Conservation (phyloP, 2,113 vertebrate species). For the Ctenomys sociabilis region DNA sequence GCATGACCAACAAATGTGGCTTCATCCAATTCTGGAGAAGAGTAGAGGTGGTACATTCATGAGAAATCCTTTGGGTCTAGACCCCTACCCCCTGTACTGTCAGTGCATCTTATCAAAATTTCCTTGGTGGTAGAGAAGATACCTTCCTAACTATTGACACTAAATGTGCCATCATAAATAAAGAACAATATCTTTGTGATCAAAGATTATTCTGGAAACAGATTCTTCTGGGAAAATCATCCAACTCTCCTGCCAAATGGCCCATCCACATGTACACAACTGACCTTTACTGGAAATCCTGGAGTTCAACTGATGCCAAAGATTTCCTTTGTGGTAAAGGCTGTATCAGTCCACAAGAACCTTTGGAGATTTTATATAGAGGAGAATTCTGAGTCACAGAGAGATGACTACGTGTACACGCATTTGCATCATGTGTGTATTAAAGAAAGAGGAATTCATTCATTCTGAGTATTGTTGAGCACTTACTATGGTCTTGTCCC, state of each 20-base stretch:
- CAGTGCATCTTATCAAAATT: neutral
- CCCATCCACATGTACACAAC: neutral
- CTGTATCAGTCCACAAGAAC: neutral
- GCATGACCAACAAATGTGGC: neutral
- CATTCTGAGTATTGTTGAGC: constrained; percentile 7
- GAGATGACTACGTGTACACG: neutral
- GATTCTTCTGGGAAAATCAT: neutral
- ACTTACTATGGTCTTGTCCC: neutral
- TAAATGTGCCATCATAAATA: neutral
- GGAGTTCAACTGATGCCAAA: neutral
- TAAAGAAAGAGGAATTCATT: neutral
- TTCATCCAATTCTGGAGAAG: neutral
- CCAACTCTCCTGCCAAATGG: neutral
- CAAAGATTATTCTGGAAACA: neutral
- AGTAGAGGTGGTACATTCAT: neutral
- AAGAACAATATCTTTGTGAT: neutral
- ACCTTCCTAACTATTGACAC: neutral
- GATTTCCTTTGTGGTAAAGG: constrained; percentile 11
- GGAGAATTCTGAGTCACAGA: neutral
- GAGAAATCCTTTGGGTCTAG: neutral
- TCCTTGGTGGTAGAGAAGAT: neutral
- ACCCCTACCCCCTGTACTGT: neutral
- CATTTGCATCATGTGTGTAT: neutral
- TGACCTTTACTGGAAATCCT: constrained; percentile 46
- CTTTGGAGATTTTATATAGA: neutral